These are phyloP conservation scores for Tor tambroides DNA, from an alignment of 2,113 vertebrate species.

Conservation along the genomic window DNA sequence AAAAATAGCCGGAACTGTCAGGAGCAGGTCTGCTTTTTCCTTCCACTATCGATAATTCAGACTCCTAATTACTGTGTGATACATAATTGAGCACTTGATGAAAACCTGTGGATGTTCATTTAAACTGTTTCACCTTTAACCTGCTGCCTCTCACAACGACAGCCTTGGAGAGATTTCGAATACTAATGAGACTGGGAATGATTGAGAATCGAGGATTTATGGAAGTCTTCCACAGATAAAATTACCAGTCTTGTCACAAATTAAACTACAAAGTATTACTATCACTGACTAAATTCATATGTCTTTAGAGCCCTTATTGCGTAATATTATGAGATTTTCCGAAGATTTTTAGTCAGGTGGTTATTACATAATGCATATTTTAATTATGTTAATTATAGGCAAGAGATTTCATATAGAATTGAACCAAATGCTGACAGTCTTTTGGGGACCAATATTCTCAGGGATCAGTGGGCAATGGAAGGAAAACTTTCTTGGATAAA, in stretches of 20 bases:
- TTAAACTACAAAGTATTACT: not conserved
- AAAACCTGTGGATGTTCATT: constrained; percentile 54
- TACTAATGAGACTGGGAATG: constrained; percentile 34
- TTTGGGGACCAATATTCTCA: not conserved
- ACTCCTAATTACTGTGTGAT: constrained; percentile 58
- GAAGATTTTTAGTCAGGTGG: not conserved
- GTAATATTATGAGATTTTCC: too few relatives aligned
- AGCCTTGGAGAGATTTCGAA: not conserved
- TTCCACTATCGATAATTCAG: constrained; percentile 57
- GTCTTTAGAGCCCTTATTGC: too few relatives aligned
- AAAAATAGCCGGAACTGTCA: constrained; percentile 59
- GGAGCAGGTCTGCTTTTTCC: constrained; percentile 42
- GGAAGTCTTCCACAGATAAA: not conserved
- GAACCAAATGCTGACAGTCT: not conserved
- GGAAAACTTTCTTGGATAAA: not conserved
- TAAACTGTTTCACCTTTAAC: constrained; percentile 53
- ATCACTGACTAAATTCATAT: not conserved
- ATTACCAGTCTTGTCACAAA: not conserved
- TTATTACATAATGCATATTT: not conserved
- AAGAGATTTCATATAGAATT: not conserved
- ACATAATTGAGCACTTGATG: constrained; percentile 60
- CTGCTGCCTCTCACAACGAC: constrained; percentile 30
- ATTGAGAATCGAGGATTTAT: not conserved
- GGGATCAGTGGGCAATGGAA: not conserved
- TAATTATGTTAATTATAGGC: not conserved